These are phyloP conservation scores for Diaphora mendica DNA, from an alignment of 2,888 invertebrate genomes.

Conservation along the genomic window DNA sequence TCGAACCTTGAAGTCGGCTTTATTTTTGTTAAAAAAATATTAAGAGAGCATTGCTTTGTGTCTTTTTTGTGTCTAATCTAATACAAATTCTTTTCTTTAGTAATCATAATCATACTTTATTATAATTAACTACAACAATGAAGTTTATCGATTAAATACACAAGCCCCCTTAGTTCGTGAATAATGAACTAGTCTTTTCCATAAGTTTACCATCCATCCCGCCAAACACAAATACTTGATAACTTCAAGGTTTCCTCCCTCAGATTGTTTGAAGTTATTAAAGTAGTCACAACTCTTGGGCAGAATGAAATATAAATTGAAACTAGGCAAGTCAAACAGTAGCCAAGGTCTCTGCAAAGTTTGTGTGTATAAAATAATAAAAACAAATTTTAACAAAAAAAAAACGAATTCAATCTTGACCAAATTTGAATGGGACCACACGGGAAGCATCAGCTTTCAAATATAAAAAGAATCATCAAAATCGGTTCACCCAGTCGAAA, in stretches of 20 bases:
- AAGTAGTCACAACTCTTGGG: background rate
- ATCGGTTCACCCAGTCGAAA: no score
- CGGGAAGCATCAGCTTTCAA: no score
- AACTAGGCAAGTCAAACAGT: background rate
- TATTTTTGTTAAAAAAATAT: no score
- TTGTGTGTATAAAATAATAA: background rate
- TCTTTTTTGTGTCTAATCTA: background rate
- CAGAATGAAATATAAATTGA: background rate
- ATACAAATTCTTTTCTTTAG: background rate
- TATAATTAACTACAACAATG: background rate
- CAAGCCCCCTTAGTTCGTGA: background rate
- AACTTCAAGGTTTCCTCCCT: background rate
- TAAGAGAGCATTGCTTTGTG: no score
- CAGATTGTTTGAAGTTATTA: background rate
- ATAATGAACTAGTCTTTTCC: background rate
- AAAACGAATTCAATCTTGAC: no score
- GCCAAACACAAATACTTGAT: slow-evolving; percentile 1
- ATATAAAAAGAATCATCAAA: no score
- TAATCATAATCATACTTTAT: background rate
- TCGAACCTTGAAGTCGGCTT: no score
- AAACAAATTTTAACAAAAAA: no score
- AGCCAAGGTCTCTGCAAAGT: background rate
- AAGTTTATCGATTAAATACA: background rate
- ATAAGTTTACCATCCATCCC: background rate
- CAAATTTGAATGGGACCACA: no score